Evolutionary conservation across 2,888 invertebrate genomes (phyloP).

Genomic region (Quadroppia sp.): DNA sequence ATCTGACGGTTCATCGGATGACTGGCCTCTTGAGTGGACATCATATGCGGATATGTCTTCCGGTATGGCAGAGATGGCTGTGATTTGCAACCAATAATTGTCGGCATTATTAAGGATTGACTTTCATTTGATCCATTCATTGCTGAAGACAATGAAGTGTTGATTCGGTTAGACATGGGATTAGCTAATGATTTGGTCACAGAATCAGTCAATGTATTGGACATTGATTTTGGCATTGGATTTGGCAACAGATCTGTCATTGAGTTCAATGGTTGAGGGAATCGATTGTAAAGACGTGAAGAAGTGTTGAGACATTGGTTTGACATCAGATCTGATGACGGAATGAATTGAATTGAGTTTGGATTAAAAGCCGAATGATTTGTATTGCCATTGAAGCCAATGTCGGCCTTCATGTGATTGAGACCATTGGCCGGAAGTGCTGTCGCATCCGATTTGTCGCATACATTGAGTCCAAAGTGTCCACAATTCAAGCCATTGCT

Average conservation of each 20-base stretch:
- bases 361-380: not conserved
- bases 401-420: not conserved
- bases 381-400: not conserved
- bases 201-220: not conserved
- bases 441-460: not conserved
- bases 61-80: not conserved
- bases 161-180: not conserved
- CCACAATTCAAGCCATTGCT: conserved; percentile 17
- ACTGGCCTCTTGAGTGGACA: not conserved
- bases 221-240: not conserved
- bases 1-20: not conserved
- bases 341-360: not conserved
- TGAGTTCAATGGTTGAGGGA: too few species aligned
- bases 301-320: not conserved
- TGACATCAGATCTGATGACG: not conserved
- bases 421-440: not conserved
- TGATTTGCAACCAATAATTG: not conserved
- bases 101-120: not conserved
- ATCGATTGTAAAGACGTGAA: not conserved
- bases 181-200: not conserved
- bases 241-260: not conserved
- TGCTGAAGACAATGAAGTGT: not conserved
- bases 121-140: not conserved
- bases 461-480: not conserved
- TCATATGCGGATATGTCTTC: not conserved